Base-by-base conservation (phyloP, 2,113 vertebrate genomes). In the Cebus imitator region DNA sequence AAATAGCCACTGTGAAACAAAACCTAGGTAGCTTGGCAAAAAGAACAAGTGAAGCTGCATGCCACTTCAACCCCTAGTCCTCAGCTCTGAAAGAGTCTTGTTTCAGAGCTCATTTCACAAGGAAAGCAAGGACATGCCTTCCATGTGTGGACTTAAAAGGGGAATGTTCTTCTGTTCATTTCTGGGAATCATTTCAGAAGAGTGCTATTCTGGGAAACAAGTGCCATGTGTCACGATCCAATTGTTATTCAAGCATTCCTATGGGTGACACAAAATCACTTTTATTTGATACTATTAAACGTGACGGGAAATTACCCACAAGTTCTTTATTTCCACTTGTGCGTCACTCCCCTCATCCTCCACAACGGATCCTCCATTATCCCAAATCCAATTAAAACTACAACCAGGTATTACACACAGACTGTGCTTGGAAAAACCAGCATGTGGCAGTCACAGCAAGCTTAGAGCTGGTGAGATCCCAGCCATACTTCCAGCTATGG, bases 251-350 rank as follows among this genome's bases (percentile, higher is more conserved):
- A 25, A 48, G 30, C 61, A 89, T 87, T 93, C 83, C 75, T 9
- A 30, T 70, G 61, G 35, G 83, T 25, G 80, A 37, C 61, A 52
- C 30, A 13, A 61, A 91, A 66, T 82, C 75, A 76, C 17, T 91
- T 94, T 93, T 83, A 84, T 70, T 58, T 91, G 37, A 72, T 73
- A 61, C 72, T 88, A 14, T 82, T 80, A 91, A 93, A 90, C 58
- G n/a, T 48, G 70, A 52, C 70, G 57, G 83, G 32, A 90, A 94
- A 89, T 83, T 70, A 79, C 17, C 48, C 78, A 75, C 50, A 10
- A 96, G 70, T 66, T 43, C 27, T 93, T 82, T 75, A 86, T 89
- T 93, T 97, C 95, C 20, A 84, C 55, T 76, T 90, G 45, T 32
- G 5, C 5, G 2, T 91, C 70, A 37, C 45, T 58, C 18, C 16